Evolutionary conservation across 2,113 vertebrate genomes (phyloP).

Genomic region (Chionis minor): DNA sequence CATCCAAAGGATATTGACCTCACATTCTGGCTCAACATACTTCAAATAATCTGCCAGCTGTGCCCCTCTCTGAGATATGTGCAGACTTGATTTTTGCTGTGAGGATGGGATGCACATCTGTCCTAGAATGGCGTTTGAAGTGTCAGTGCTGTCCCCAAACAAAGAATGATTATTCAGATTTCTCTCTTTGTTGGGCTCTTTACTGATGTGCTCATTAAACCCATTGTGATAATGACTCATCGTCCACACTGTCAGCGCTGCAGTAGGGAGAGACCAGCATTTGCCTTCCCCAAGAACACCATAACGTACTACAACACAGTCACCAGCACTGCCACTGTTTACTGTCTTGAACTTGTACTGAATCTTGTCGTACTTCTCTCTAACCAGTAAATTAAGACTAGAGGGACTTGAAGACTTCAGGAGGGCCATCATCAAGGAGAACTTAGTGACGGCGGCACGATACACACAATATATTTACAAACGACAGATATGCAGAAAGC

Average conservation of each 20-base stretch:
- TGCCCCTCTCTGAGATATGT: neutral
- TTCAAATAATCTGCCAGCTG: neutral
- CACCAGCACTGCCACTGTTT: neutral
- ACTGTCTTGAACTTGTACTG: neutral
- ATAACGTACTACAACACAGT: neutral
- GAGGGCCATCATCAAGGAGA: neutral
- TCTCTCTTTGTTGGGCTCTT: neutral
- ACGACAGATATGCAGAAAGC: neutral
- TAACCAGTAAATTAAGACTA: neutral
- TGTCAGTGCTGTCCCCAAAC: neutral
- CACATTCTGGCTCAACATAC: neutral
- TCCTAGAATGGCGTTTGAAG: neutral
- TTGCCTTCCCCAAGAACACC: fast-evolving
- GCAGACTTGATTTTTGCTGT: neutral
- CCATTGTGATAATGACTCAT: neutral
- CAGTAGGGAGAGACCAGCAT: neutral
- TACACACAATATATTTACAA: neutral
- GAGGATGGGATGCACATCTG: neutral
- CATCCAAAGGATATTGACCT: neutral
- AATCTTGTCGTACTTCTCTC: neutral
- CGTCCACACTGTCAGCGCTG: neutral
- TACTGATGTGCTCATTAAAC: neutral
- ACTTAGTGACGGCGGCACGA: neutral
- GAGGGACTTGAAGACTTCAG: neutral
- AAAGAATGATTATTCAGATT: neutral